phyloP scores from a whole-genome alignment of 2,888 invertebrate genomes.

The Atrina japonica region DNA sequence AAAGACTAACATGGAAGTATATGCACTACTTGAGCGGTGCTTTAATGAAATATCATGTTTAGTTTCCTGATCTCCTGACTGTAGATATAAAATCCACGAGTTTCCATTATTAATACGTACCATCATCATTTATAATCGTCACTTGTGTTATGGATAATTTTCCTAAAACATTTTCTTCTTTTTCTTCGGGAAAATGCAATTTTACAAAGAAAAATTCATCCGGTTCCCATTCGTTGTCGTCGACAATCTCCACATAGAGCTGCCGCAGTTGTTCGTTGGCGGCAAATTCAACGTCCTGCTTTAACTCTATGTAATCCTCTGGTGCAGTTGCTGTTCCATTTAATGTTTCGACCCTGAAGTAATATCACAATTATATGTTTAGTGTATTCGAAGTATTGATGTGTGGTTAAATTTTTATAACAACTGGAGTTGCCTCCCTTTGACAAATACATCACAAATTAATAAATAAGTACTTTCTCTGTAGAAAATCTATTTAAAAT shows the following conservation, averaged over 20 bases:
- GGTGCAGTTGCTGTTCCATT: slow-evolving; percentile 83
- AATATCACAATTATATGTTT: background rate
- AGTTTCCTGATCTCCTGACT: too few species aligned
- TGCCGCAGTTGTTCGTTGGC: slow-evolving; percentile 82
- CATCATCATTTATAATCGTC: slow-evolving; percentile 84
- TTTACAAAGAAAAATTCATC: slow-evolving; percentile 85
- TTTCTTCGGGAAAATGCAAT: slow-evolving; percentile 68
- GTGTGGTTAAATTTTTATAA: too few species aligned
- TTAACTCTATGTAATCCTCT: slow-evolving; percentile 83
- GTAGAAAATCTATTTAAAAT: too few species aligned
- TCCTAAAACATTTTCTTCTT: slow-evolving; percentile 81
- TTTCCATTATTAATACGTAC: slow-evolving; percentile 74
- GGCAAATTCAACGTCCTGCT: slow-evolving; percentile 82
- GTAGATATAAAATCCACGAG: too few species aligned
- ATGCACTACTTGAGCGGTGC: too few species aligned
- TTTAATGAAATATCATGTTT: too few species aligned
- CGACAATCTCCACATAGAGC: slow-evolving; percentile 82
- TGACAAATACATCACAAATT: too few species aligned
- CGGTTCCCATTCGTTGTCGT: slow-evolving; percentile 84
- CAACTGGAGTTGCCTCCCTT: too few species aligned
- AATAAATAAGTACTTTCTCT: too few species aligned
- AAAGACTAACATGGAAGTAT: too few species aligned
- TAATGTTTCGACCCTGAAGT: slow-evolving; percentile 82
- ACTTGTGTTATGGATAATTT: slow-evolving; percentile 83
- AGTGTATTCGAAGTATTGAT: background rate